Base-by-base conservation (phyloP, 2,888 invertebrate genomes). In the Xanthia togata region DNA sequence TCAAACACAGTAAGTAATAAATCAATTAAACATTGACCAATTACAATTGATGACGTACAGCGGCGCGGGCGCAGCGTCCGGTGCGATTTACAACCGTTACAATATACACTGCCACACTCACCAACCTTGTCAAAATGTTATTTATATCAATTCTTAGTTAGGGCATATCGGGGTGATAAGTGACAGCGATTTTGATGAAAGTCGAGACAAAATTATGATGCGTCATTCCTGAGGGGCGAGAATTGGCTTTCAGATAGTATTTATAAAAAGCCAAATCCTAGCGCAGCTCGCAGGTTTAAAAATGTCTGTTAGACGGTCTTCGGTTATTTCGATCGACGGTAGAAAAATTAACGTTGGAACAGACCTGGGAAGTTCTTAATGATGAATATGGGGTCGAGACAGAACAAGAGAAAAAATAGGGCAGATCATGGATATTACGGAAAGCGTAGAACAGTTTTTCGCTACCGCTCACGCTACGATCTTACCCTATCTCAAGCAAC, bases 71-170 rank as follows among this genome's bases (percentile, higher is more conserved):
- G 82, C 86, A 82, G 53, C 76, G 64, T 70, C 76, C 74, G 64
- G 71, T 47, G 70, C 68, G 69, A 82, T 84, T 80, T 79, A 81
- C 72, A 80, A 50, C 76, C 73, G 69, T 67, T 68, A 76, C 70
- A 70, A 47, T 73, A 68, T 57, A 63, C 55, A 26, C 68, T 41
- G 76, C 64, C 72, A 78, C 63, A 50, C 81, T 82, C 84, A 79
- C 68, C 84, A 78, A 69, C 75, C 76, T 82, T 88, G 87, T 88
- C 87, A 88, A 87, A 87, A 82, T 81, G 87, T 87, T 88, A 88
- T 88, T 87, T 87, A 87, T 87, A 88, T 87, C 78, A 87, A 88
- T 87, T 84, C 64, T 64, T 70, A 11, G 31, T 73, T 20, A 41
- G 26, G 17, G 0, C 4, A 5, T 9, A 53, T 14, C 3, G 12